A percentile compares a stretch with the other conserved stretches of the same genome.
These are phyloP conservation scores for Drosophila athabasca DNA, from an alignment of 1,140 invertebrate genomes.

Conservation along the genomic window DNA sequence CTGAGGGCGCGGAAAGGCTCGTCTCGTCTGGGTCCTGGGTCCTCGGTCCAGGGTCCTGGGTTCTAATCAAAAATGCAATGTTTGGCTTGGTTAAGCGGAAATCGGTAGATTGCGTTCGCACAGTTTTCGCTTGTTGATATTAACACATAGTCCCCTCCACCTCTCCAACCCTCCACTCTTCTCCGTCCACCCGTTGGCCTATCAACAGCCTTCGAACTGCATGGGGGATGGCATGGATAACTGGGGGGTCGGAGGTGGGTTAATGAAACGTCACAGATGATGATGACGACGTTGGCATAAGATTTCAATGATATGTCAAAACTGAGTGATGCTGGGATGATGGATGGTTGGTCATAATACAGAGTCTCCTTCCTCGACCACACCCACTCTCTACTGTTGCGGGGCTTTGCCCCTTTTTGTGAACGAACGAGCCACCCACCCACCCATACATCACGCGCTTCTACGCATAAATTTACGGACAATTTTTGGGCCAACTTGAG, in stretches of 20 bases:
- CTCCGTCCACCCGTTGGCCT: not conserved
- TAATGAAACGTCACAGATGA: slow-evolving; percentile 82
- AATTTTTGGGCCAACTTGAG: slow-evolving; percentile 66
- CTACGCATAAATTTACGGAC: slow-evolving; percentile 72
- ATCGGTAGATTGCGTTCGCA: slow-evolving; percentile 79
- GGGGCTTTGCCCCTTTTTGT: slow-evolving; percentile 13
- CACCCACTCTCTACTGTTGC: not conserved
- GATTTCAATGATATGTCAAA: slow-evolving; percentile 82
- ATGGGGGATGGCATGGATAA: not conserved
- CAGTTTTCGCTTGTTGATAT: slow-evolving; percentile 73
- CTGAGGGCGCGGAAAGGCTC: slow-evolving; percentile 35
- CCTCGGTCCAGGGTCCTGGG: too few species aligned
- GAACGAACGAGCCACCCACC: not conserved
- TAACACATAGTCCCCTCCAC: slow-evolving; percentile 49
- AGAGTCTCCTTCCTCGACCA: slow-evolving; percentile 38
- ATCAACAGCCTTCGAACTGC: slow-evolving; percentile 11
- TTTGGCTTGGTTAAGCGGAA: slow-evolving; percentile 82
- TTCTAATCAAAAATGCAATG: slow-evolving; percentile 81
- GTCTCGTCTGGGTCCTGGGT: slow-evolving; percentile 1
- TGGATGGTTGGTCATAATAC: slow-evolving; percentile 68
- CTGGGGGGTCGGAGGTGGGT: slow-evolving; percentile 44
- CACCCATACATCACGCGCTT: slow-evolving; percentile 66
- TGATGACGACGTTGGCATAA: slow-evolving; percentile 69
- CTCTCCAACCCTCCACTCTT: too few species aligned
- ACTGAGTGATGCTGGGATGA: slow-evolving; percentile 76